phyloP scores from a whole-genome alignment of 2,888 invertebrate genomes.

The Agriopis leucophaearia region DNA sequence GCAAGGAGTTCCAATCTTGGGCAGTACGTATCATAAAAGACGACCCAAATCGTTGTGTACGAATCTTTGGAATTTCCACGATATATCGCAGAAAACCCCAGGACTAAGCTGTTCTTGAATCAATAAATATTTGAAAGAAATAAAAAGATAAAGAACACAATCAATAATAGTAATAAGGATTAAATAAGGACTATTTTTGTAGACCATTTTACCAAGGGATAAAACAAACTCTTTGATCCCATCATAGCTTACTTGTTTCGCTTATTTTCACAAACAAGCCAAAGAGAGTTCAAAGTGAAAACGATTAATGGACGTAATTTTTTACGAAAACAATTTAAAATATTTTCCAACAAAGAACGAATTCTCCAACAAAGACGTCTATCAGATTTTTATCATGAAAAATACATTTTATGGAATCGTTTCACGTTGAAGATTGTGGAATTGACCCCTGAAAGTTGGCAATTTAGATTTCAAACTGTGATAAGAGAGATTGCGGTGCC shows the following conservation, averaged over 20 bases:
- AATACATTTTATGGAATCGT: conserved; percentile 4
- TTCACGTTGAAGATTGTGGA: background rate
- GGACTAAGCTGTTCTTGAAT: too few relatives aligned
- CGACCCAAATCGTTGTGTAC: too few relatives aligned
- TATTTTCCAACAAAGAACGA: background rate
- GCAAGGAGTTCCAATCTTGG: too few relatives aligned
- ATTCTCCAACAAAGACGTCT: background rate
- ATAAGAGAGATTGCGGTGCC: background rate
- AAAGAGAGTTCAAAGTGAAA: background rate
- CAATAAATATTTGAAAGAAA: background rate
- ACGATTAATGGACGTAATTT: background rate
- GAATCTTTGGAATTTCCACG: too few relatives aligned
- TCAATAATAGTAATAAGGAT: background rate
- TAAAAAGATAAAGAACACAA: background rate
- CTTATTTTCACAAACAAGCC: background rate
- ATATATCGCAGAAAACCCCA: too few relatives aligned
- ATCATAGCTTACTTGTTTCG: background rate
- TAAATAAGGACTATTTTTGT: background rate
- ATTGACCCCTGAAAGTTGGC: conserved; percentile 7
- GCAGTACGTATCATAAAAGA: too few relatives aligned
- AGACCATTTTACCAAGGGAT: background rate
- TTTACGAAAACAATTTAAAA: background rate
- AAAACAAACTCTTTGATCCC: background rate
- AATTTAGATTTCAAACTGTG: conserved; percentile 17
- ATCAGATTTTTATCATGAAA: conserved; percentile 7